phyloP scores from a whole-genome alignment of 2,113 vertebrate species.

The Ptilorrhoa leucosticta region DNA sequence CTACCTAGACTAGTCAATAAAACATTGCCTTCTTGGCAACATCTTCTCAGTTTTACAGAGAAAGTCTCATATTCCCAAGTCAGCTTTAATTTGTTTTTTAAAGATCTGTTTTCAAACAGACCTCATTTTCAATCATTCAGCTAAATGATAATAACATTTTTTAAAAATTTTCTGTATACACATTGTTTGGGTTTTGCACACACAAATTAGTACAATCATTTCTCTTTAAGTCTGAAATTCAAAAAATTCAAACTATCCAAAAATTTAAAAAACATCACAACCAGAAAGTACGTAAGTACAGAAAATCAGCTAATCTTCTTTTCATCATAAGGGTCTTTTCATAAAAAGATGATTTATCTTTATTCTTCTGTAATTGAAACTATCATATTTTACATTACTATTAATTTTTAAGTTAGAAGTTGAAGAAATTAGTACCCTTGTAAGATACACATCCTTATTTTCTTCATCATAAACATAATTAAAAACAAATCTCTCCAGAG shows the following conservation, averaged over 20 bases:
- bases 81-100: neutral
- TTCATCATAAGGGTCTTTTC: neutral
- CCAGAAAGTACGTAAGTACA: neutral
- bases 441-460: neutral
- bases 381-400: neutral
- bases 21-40: neutral
- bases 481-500: neutral
- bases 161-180: neutral
- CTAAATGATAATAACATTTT: neutral
- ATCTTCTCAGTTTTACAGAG: neutral
- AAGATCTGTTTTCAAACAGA: neutral
- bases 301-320: neutral
- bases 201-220: neutral
- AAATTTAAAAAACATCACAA: neutral
- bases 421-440: neutral
- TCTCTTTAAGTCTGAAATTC: neutral
- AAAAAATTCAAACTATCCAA: neutral
- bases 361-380: neutral
- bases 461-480: neutral
- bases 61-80: neutral
- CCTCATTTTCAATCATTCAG: neutral
- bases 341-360: neutral
- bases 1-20: neutral
- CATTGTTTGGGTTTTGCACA: rapidly evolving
- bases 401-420: neutral